phyloP scores from a whole-genome alignment of 1,140 invertebrate species.

The Diploscapter pachys region DNA sequence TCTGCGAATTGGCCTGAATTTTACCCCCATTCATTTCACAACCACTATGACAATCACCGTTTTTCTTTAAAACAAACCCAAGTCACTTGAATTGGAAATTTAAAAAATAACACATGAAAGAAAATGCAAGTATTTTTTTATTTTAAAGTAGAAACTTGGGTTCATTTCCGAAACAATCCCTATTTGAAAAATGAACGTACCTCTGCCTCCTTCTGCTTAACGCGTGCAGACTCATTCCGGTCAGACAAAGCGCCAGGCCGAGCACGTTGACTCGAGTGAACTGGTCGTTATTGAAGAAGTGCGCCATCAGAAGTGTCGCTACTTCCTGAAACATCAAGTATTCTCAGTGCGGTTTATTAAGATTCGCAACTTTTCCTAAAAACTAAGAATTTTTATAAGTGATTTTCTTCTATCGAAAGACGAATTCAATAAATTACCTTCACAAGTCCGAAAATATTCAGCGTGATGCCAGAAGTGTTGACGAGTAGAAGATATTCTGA shows the following conservation, averaged over 20 bases:
- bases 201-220: conserved; percentile 52
- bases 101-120: too few relatives aligned
- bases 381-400: neutral
- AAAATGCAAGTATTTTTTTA: too few relatives aligned
- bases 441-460: conserved; percentile 90
- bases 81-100: too few relatives aligned
- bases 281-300: conserved; percentile 77
- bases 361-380: neutral
- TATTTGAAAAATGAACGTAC: conserved; percentile 1
- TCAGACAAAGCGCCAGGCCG: conserved; percentile 80
- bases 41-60: too few relatives aligned
- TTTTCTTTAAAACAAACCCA: too few relatives aligned
- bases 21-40: too few relatives aligned
- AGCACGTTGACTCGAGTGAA: conserved; percentile 78
- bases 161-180: too few relatives aligned
- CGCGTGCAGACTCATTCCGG: conserved; percentile 82
- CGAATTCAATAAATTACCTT: conserved; percentile 70
- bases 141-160: too few relatives aligned
- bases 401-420: neutral
- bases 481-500: conserved; percentile 87
- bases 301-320: conserved; percentile 78
- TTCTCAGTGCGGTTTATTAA: neutral
- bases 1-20: too few relatives aligned
- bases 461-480: conserved; percentile 91
- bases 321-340: conserved; percentile 73